Conservation (phyloP, 1,140 invertebrate species). For the Cylas formicarius region DNA sequence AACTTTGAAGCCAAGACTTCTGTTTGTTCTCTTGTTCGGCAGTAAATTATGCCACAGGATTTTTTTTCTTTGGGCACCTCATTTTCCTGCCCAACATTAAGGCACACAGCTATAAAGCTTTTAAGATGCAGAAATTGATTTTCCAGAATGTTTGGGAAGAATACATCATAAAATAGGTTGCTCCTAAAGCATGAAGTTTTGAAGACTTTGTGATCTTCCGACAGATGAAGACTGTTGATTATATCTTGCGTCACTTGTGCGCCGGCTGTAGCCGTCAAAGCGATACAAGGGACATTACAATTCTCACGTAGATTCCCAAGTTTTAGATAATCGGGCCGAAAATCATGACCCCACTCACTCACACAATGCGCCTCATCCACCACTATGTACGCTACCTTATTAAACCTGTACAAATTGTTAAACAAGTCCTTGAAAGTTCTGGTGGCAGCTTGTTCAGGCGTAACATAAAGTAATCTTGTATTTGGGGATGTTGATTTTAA, state of each 20-base stretch:
- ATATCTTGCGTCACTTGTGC: constrained; percentile 65
- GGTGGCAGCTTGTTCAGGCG: constrained; percentile 83
- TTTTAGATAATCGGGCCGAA: constrained; percentile 89
- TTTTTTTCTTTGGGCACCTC: constrained; percentile 52
- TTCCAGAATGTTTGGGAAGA: constrained; percentile 73
- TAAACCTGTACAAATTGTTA: constrained; percentile 53
- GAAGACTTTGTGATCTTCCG: constrained; percentile 50
- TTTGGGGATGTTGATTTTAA: constrained; percentile 58
- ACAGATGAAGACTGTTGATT: constrained; percentile 54
- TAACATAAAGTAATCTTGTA: constrained; percentile 76
- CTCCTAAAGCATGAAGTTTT: constrained; percentile 71
- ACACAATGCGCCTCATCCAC: constrained; percentile 98
- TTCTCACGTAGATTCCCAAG: constrained; percentile 67
- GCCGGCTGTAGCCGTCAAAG: constrained; percentile 93
- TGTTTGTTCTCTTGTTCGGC: constrained; percentile 75
- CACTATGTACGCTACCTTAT: constrained; percentile 71
- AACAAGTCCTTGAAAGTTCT: constrained; percentile 60
- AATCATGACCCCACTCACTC: constrained; percentile 97
- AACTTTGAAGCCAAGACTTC: constrained; percentile 64
- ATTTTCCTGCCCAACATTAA: constrained; percentile 48
- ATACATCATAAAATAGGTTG: constrained; percentile 78
- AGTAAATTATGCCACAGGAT: constrained; percentile 84
- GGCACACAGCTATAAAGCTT: constrained; percentile 56
- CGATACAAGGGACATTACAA: constrained; percentile 70
- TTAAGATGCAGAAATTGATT: constrained; percentile 72